Conservation (phyloP, 2,113 vertebrate species). For the Dromas ardeola region DNA sequence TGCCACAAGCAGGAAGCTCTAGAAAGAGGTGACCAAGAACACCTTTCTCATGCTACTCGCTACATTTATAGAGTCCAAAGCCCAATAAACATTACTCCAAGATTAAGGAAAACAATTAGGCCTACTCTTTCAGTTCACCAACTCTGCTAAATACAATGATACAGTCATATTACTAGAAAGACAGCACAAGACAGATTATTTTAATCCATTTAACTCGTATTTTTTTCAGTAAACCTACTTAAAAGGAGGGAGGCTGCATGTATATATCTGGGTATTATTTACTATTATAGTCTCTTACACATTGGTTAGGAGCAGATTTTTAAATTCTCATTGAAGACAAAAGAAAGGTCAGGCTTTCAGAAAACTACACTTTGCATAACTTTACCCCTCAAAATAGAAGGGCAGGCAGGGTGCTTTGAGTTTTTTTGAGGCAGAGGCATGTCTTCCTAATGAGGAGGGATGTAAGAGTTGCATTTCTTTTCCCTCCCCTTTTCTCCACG, state of each 20-base stretch:
- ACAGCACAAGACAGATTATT: not conserved
- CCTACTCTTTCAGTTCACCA: not conserved
- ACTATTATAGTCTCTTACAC: not conserved
- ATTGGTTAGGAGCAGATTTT: not conserved
- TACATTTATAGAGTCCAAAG: not conserved
- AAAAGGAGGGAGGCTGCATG: rapidly evolving
- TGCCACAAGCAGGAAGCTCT: not conserved
- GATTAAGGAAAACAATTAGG: not conserved
- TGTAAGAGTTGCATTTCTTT: not conserved
- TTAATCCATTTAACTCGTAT: not conserved
- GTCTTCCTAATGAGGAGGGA: not conserved
- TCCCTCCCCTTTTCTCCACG: not conserved
- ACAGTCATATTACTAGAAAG: too few species aligned
- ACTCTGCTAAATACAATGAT: not conserved
- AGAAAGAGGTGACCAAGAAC: not conserved
- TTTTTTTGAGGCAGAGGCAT: not conserved
- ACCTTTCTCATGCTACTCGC: not conserved
- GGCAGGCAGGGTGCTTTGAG: not conserved
- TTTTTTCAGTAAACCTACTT: not conserved
- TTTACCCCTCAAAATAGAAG: not conserved
- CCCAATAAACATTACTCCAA: not conserved
- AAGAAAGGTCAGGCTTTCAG: not conserved
- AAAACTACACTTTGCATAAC: not conserved
- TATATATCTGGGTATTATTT: not conserved
- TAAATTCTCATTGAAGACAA: not conserved